phyloP scores from a whole-genome alignment of 2,888 invertebrate genomes.

The Xylota sylvarum region DNA sequence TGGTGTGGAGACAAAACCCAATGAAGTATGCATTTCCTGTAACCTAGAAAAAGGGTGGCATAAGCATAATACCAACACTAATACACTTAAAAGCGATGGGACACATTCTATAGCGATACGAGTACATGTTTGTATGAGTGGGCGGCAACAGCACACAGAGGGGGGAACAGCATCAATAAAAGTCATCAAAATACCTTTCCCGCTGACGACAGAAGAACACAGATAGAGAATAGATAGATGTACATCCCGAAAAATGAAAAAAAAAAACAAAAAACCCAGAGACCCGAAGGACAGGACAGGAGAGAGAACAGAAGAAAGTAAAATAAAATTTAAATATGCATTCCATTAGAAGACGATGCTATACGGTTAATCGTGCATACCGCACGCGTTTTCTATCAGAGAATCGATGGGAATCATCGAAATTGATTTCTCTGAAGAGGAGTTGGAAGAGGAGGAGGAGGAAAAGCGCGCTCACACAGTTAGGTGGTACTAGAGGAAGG shows the following conservation, averaged over 20 bases:
- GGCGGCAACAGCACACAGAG: constrained; percentile 25
- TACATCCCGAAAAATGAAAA: background rate
- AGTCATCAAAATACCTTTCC: constrained; percentile 65
- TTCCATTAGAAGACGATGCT: constrained; percentile 60
- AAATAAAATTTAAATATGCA: constrained; percentile 68
- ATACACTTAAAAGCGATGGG: constrained; percentile 45
- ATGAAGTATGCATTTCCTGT: constrained; percentile 66
- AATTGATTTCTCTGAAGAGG: constrained; percentile 55
- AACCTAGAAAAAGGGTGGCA: constrained; percentile 56
- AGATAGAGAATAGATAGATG: background rate
- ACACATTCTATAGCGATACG: constrained; percentile 39
- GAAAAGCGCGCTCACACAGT: constrained; percentile 19
- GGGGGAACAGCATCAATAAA: constrained; percentile 61
- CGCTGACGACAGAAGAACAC: constrained; percentile 41
- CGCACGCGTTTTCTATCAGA: constrained; percentile 55
- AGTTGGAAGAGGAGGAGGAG: background rate
- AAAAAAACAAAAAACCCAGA: background rate
- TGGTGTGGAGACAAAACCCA: constrained; percentile 16
- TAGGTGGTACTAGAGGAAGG: constrained; percentile 28
- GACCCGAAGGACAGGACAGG: background rate
- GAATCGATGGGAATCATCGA: constrained; percentile 57
- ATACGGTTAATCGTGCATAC: constrained; percentile 65
- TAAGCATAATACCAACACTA: constrained; percentile 21
- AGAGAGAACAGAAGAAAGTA: background rate
- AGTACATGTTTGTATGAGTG: constrained; percentile 58